Evolutionary conservation across 1,140 invertebrate genomes (phyloP), one percentile per base, ranked within the genome.

Genomic region (Drosophila seguyi): DNA sequence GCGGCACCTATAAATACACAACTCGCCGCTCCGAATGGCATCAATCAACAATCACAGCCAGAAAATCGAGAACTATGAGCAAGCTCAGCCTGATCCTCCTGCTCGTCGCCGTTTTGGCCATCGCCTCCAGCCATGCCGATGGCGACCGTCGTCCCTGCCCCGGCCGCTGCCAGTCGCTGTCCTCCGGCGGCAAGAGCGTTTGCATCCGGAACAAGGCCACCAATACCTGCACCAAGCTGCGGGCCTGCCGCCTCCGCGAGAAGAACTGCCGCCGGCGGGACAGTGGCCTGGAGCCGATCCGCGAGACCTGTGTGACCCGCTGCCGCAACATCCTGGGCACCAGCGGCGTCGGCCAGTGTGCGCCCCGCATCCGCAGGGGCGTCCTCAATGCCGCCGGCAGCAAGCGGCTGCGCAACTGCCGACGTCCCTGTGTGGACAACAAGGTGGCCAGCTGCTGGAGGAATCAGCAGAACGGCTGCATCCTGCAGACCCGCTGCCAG

Each of bases 141-240:
- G 85, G 61, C 22, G n/a, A 67, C 2, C 41, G 16, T 4, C 52
- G 48, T 6, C 62, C 48, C 0, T 79, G 75, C 25, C 42, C 34
- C 4, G 85, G 85, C 4, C 85, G 85, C 18, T 90, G 85, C 81
- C 58, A 53, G 16, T 38, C 22, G 14, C 7, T 22, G 34, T 16
- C n/a, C 65, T 2, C 63, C n/a, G 10, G 4, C 22, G 38, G 38
- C 4, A 53, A 67, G 38, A 53, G 45, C 22, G 66, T 90, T 3
- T 90, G 85, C 67, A 44, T 66, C 4, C 47, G 85, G 0, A 55
- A 79, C 48, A 38, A 20, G 18, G 50, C 38, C 1, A 81, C 67
- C 20, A 85, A 90, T 3, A 44, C 48, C 6, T 90, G 85, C 71
- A 85, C 81, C 67, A 81, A 62, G 42, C 39, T 90, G 25, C 56